phyloP scores from a whole-genome alignment of 2,888 invertebrate genomes.

The Drosophila pegasa region DNA sequence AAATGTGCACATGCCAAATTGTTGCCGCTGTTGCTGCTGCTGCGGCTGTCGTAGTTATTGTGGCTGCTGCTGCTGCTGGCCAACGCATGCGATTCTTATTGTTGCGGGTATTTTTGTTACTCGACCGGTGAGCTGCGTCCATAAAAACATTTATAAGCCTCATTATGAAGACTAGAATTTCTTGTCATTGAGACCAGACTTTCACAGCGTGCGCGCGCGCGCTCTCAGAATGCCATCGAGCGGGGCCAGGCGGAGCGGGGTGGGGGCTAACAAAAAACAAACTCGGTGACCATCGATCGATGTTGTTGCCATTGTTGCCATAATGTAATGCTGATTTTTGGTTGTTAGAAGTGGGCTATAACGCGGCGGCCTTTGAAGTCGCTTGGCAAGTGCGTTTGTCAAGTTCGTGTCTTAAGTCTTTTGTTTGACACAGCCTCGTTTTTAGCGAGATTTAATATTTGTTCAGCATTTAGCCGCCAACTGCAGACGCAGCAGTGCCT shows the following conservation, averaged over 20 bases:
- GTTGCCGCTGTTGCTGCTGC: slow-evolving; percentile 39
- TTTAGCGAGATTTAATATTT: slow-evolving; percentile 28
- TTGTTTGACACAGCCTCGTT: slow-evolving; percentile 40
- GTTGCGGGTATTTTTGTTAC: slow-evolving; percentile 49
- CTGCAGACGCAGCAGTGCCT: slow-evolving; percentile 26
- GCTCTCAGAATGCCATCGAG: slow-evolving; percentile 54
- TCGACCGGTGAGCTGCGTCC: slow-evolving; percentile 61
- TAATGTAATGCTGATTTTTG: slow-evolving; percentile 75
- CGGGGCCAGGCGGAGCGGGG: background rate
- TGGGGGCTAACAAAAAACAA: slow-evolving; percentile 28
- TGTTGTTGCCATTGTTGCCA: slow-evolving; percentile 59
- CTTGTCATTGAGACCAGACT: slow-evolving; percentile 72
- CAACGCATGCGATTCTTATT: slow-evolving; percentile 33
- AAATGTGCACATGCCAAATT: slow-evolving; percentile 79
- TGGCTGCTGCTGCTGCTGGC: background rate
- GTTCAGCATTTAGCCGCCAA: slow-evolving; percentile 20
- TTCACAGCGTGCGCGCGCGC: slow-evolving; percentile 61
- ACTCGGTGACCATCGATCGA: slow-evolving; percentile 44
- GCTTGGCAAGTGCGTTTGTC: slow-evolving; percentile 64
- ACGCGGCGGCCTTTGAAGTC: slow-evolving; percentile 53
- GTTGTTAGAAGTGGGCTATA: slow-evolving; percentile 74
- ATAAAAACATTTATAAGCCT: slow-evolving; percentile 80
- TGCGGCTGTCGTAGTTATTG: slow-evolving; percentile 14
- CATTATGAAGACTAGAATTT: slow-evolving; percentile 80
- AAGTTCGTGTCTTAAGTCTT: slow-evolving; percentile 72